A percentile compares a stretch with the other conserved stretches of the same genome.
These are phyloP conservation scores for Drosophila parvula DNA, from an alignment of 1,140 invertebrate genomes.

Conservation along the genomic window DNA sequence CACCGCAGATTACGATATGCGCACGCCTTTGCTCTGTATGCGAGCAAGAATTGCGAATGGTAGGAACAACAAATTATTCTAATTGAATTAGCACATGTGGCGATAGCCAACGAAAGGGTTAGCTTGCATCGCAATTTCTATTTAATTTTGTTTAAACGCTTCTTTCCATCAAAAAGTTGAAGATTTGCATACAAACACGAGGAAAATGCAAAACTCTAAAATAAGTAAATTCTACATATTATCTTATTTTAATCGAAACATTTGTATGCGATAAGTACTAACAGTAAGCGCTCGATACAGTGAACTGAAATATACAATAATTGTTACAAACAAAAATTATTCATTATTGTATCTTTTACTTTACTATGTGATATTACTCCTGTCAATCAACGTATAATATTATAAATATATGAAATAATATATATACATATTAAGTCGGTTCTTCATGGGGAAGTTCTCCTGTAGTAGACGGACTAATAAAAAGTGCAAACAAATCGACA, in stretches of 20 bases:
- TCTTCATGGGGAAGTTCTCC: neutral
- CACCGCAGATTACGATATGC: slow-evolving; percentile 1
- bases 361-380: no score
- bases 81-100: slow-evolving; percentile 31
- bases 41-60: slow-evolving; percentile 2
- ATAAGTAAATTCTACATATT: neutral
- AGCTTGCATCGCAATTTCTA: slow-evolving; percentile 8
- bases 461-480: neutral
- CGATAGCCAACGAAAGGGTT: slow-evolving; percentile 14
- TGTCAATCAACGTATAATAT: no score
- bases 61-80: slow-evolving; percentile 8
- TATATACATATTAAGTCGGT: no score
- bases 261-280: neutral
- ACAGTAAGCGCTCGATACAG: neutral
- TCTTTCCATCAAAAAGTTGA: neutral
- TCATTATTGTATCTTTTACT: neutral
- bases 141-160: slow-evolving; percentile 11
- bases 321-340: neutral
- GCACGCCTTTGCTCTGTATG: neutral
- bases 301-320: neutral
- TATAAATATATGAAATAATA: no score
- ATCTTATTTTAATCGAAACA: neutral
- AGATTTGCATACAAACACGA: no score
- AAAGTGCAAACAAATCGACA: slow-evolving; percentile 9
- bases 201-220: neutral